Percentiles rank a stretch among this genome's conserved stretches.
These are phyloP conservation scores for Horisme vitalbata DNA, from an alignment of 2,888 invertebrate species.

Conservation along the genomic window DNA sequence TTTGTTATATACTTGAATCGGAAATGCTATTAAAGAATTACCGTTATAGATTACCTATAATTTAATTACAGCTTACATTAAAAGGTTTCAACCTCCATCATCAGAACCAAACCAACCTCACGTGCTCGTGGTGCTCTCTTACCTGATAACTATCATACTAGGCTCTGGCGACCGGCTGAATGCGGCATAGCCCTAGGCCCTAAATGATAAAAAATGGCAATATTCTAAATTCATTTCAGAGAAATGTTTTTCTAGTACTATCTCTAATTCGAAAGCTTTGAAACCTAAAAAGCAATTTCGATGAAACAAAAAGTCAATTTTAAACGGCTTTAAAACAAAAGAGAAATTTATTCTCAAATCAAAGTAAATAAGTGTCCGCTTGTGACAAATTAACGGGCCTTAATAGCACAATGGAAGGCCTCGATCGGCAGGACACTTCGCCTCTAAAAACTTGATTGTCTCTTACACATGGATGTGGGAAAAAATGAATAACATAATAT, in stretches of 20 bases:
- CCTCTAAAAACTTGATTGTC: constrained; percentile 60
- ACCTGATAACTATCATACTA: too few species aligned
- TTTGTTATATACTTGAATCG: constrained; percentile 18
- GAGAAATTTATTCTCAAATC: constrained; percentile 37
- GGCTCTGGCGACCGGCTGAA: too few species aligned
- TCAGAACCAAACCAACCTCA: too few species aligned
- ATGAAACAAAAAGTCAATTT: constrained; percentile 18
- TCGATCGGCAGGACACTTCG: constrained; percentile 47
- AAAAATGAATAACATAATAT: constrained; percentile 4
- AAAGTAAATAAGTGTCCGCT: constrained; percentile 37
- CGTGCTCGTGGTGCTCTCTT: too few species aligned
- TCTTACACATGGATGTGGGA: constrained; percentile 28
- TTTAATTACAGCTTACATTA: neutral
- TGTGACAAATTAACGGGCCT: constrained; percentile 42
- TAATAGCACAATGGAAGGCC: constrained; percentile 32
- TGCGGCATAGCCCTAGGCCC: too few species aligned
- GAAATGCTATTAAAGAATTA: neutral
- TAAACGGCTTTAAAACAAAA: constrained; percentile 24
- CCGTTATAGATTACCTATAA: too few species aligned
- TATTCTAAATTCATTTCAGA: too few species aligned
- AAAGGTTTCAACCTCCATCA: too few species aligned
- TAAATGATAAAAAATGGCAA: too few species aligned
- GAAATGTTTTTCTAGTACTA: too few species aligned
- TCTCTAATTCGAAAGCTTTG: too few species aligned
- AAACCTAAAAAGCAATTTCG: too few species aligned